Percentiles rank a stretch among this genome's conserved stretches.
Conservation (phyloP, 2,113 vertebrate genomes). For the Trichomycterus rosablanca region DNA sequence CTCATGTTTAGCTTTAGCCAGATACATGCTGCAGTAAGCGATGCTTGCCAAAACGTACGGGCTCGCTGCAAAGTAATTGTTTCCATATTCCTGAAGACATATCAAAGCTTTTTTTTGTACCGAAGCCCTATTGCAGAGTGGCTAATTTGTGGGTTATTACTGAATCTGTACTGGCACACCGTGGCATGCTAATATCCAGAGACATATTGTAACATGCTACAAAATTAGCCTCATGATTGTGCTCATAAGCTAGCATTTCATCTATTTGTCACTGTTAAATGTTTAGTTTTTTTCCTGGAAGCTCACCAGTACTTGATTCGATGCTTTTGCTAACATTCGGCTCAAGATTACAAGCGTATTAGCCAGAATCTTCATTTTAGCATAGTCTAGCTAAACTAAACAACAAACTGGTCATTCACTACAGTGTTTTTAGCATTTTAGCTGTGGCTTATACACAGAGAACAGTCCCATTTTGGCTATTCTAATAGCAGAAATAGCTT, state of each 20-base stretch:
- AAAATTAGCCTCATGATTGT: not conserved
- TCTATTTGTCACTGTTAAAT: conserved; percentile 19
- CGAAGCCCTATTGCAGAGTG: not conserved
- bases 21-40: conserved; percentile 11
- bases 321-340: no score
- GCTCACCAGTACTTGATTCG: no score
- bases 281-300: not conserved
- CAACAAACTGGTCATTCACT: no score
- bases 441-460: no score
- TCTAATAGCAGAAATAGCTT: no score
- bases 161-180: not conserved
- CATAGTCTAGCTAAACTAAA: no score
- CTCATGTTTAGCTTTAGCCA: conserved; percentile 34
- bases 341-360: no score
- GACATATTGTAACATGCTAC: conserved; percentile 8
- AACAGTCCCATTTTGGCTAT: no score
- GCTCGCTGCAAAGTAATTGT: conserved; percentile 63
- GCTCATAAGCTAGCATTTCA: conserved; percentile 16
- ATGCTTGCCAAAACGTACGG: conserved; percentile 52
- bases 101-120: conserved; percentile 42
- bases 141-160: not conserved
- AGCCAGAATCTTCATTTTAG: no score
- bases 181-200: not conserved
- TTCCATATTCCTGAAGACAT: conserved; percentile 58
- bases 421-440: no score